Base-by-base conservation (phyloP, 2,797 vertebrate genomes). In the Falco rusticolus region DNA sequence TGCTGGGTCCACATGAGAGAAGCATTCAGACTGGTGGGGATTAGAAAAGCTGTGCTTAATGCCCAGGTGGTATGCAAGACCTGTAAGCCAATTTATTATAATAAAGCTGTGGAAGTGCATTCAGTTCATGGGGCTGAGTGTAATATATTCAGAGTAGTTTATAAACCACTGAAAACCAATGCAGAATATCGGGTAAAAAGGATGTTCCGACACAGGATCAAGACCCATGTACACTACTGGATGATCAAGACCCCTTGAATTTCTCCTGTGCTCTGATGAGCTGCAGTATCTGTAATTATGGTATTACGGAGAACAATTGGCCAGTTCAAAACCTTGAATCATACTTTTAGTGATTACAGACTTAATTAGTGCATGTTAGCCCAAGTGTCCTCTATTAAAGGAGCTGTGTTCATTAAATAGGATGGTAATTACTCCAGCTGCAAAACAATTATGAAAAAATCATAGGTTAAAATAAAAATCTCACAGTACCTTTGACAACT, bases 361-460 rank as follows among this genome's bases (percentile, higher is more conserved):
- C n/a, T 53, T 87, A 95, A 96, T 95, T 84, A 95, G 86, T 41
- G 53, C 48, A 39, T 25, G 63, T 92, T 95, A 81, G 53, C 72
- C 61, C 43, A 64, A 78, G 63, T 90, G 86, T 76, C 54, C 26
- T 90, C 89, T 71, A 20, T 68, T 87, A 88, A 65, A 94, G 66
- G 86, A 69, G 50, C 57, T 84, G 29, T 45, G 8, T 69, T 81
- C 5, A 0, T 93, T 94, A 79, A 89, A 82, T 53, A 61, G 77
- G 72, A 70, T 47, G 41, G 57, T 89, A 90, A 84, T 94, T 93
- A 93, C 57, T 86, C 65, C 63, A 76, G 70, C 66, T 91, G 84
- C 64, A 76, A 92, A 92, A 83, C 43, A 83, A 24, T 76, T 51
- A 59, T 20, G 43, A 66, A 92, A 69, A 84, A 65, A 61, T 25